A percentile compares a stretch with the other conserved stretches of the same genome.
phyloP scores from a whole-genome alignment of 1,140 invertebrate genomes.

The Ceratosolen solmsi region DNA sequence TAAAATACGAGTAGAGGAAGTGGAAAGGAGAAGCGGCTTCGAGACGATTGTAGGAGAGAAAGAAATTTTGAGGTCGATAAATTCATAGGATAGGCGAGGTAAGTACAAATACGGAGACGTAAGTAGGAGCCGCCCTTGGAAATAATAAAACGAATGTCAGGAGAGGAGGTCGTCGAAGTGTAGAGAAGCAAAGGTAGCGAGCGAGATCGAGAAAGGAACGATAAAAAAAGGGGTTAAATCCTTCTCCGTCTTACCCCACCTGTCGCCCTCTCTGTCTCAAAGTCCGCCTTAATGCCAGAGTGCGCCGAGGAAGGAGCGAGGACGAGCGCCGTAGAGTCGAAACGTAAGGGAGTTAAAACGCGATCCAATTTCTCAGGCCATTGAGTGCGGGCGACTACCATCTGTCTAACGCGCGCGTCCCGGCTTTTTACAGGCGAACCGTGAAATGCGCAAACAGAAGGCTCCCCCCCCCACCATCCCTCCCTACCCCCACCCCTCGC shows the following conservation, averaged over 20 bases:
- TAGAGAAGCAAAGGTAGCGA: constrained; percentile 14
- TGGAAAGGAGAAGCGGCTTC: constrained; percentile 1
- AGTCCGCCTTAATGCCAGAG: neutral
- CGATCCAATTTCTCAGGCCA: constrained; percentile 75
- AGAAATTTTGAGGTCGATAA: constrained; percentile 47
- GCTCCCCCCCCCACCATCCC: constrained; percentile 35
- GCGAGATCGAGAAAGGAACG: constrained; percentile 22
- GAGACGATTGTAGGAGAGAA: constrained; percentile 4
- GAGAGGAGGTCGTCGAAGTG: constrained; percentile 6
- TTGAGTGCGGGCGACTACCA: constrained; percentile 74
- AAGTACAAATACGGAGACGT: no score
- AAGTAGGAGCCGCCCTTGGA: neutral
- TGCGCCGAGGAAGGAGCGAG: constrained; percentile 17
- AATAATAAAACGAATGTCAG: constrained; percentile 45
- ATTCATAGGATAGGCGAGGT: constrained; percentile 26
- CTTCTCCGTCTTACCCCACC: neutral
- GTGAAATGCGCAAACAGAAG: constrained; percentile 75
- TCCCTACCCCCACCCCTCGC: neutral
- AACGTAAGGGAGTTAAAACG: constrained; percentile 74
- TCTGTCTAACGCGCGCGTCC: constrained; percentile 70
- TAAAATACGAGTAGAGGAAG: no score
- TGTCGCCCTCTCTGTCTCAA: neutral
- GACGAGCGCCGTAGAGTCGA: constrained; percentile 53
- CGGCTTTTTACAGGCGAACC: constrained; percentile 72
- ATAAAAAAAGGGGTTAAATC: constrained; percentile 41